A percentile compares a stretch with the other conserved stretches of the same genome.
phyloP scores from a whole-genome alignment of 1,140 invertebrate genomes.

The Drosophila gunungcola region DNA sequence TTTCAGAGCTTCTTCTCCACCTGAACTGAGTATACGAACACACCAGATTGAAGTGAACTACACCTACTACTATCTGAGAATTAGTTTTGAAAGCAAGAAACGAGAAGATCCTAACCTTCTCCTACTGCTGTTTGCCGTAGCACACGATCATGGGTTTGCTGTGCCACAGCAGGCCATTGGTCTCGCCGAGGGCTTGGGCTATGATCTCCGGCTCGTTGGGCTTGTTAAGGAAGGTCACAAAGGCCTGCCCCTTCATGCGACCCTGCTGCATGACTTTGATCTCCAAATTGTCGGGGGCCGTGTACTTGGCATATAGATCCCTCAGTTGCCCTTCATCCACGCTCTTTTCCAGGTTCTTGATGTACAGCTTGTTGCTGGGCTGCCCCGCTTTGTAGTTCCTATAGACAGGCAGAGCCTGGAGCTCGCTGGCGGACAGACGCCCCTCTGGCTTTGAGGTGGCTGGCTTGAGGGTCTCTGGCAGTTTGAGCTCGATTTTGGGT shows the following conservation, averaged over 20 bases:
- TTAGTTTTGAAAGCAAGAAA: not conserved
- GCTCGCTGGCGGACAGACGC: conserved; percentile 90
- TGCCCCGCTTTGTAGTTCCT: conserved; percentile 94
- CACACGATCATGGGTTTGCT: conserved; percentile 86
- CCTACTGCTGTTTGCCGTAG: conserved; percentile 88
- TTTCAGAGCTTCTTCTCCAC: conserved; percentile 12
- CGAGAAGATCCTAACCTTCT: conserved; percentile 11
- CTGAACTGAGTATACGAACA: conserved; percentile 12
- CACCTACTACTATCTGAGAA: conserved; percentile 22
- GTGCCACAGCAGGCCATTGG: conserved; percentile 96
- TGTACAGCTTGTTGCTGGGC: conserved; percentile 93
- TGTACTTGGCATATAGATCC: conserved; percentile 91
- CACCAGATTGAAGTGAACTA: conserved; percentile 6
- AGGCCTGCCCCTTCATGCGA: conserved; percentile 98
- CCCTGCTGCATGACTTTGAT: conserved; percentile 95
- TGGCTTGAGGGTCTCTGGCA: conserved; percentile 25
- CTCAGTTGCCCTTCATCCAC: conserved; percentile 91
- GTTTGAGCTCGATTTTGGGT: conserved; percentile 56
- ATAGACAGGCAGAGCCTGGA: conserved; percentile 92
- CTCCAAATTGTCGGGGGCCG: conserved; percentile 83
- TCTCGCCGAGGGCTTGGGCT: conserved; percentile 91
- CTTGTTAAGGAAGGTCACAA: conserved; percentile 86
- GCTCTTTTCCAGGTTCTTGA: conserved; percentile 96
- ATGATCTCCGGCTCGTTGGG: conserved; percentile 85
- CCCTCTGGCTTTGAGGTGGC: not conserved